These are phyloP conservation scores for Stenichneumon culpator DNA, from an alignment of 2,888 invertebrate species.

Conservation along the genomic window DNA sequence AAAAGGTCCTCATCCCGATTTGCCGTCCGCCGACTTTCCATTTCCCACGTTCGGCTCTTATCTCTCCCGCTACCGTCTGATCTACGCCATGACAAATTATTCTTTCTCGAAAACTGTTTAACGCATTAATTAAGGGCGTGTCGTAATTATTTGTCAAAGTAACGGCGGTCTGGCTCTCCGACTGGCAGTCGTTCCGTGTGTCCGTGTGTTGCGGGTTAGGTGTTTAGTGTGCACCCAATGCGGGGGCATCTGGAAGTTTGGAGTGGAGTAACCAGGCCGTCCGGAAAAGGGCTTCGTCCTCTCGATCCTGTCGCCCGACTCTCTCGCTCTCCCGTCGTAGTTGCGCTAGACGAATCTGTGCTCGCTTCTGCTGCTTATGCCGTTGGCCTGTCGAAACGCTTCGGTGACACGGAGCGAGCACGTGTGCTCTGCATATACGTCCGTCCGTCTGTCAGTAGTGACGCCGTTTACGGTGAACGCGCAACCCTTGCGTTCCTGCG, in stretches of 20 bases:
- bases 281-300: slow-evolving; percentile 61
- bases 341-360: slow-evolving; percentile 18
- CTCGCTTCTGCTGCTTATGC: not conserved
- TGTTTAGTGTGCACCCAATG: slow-evolving; percentile 21
- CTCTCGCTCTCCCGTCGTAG: not conserved
- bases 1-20: not conserved
- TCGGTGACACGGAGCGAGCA: slow-evolving; percentile 51
- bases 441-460: slow-evolving; percentile 4
- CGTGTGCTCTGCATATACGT: slow-evolving; percentile 42
- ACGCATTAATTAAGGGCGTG: slow-evolving; percentile 52
- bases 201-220: slow-evolving; percentile 16
- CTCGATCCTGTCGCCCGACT: slow-evolving; percentile 16
- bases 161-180: not conserved
- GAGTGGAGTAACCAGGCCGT: slow-evolving; percentile 62
- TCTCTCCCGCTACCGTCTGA: not conserved
- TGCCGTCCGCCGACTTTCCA: not conserved
- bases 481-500: slow-evolving; percentile 75
- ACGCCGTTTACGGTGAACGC: slow-evolving; percentile 36
- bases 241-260: slow-evolving; percentile 64
- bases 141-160: slow-evolving; percentile 51
- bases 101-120: slow-evolving; percentile 15
- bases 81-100: slow-evolving; percentile 22
- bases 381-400: slow-evolving; percentile 45
- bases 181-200: not conserved
- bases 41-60: slow-evolving; percentile 34